Conservation (phyloP, 2,888 invertebrate species). For the Trachelus troglodyta region DNA sequence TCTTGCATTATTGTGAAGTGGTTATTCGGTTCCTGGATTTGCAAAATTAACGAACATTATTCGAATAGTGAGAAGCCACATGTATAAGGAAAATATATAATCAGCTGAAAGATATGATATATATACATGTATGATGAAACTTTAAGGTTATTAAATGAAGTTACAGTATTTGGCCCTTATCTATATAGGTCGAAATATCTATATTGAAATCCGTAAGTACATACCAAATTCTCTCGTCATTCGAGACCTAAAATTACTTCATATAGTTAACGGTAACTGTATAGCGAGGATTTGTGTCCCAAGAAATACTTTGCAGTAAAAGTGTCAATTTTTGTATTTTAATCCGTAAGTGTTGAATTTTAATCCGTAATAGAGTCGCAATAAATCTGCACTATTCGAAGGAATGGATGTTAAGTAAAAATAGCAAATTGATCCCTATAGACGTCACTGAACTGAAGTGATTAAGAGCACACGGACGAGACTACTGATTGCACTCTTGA, state of each 20-base stretch:
- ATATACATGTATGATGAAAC: background rate
- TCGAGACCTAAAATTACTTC: background rate
- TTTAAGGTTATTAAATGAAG: background rate
- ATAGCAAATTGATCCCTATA: constrained; percentile 25
- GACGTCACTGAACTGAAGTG: constrained; percentile 16
- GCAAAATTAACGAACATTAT: background rate
- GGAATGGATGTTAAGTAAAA: constrained; percentile 9
- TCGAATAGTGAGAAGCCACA: background rate
- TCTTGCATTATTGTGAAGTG: background rate
- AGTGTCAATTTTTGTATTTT: background rate
- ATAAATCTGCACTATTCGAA: background rate
- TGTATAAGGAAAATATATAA: background rate
- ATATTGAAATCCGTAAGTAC: background rate
- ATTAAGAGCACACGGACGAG: background rate
- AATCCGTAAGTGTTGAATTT: no score
- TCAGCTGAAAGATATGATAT: background rate
- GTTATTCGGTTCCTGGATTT: background rate
- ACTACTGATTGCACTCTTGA: background rate
- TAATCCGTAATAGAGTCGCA: background rate
- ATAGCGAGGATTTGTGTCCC: background rate
- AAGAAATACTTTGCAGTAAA: background rate
- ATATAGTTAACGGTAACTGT: background rate
- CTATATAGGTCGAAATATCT: background rate
- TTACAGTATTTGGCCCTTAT: background rate
- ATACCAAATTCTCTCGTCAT: background rate